Conservation (phyloP, 2,113 vertebrate genomes). For the Megaceryle maxima region DNA sequence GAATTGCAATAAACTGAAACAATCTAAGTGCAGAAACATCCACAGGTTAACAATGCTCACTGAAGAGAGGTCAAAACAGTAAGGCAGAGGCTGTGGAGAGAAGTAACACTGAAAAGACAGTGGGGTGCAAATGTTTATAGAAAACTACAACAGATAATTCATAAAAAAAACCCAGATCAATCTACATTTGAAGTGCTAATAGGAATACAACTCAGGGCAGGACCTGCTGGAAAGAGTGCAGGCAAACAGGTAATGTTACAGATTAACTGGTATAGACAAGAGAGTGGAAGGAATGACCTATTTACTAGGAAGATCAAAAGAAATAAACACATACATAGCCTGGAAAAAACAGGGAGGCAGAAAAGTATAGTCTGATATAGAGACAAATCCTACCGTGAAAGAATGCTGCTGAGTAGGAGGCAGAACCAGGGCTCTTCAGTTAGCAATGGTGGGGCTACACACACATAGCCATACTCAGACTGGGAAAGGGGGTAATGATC, state of each 20-base stretch:
- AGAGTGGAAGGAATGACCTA: conserved; percentile 13
- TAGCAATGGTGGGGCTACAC: background rate
- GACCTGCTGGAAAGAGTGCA: background rate
- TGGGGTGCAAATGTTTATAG: background rate
- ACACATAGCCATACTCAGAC: background rate
- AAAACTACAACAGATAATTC: conserved; percentile 7
- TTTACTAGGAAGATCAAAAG: conserved; percentile 47
- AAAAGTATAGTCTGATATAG: background rate
- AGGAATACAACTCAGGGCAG: background rate
- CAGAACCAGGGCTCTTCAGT: background rate
- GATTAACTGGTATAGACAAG: conserved; percentile 36
- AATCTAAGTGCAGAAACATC: conserved; percentile 4
- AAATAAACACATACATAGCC: background rate
- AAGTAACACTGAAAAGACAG: background rate
- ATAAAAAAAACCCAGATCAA: background rate
- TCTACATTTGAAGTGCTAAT: conserved; percentile 53
- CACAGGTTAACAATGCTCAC: background rate
- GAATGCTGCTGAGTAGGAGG: background rate
- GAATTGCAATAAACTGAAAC: conserved; percentile 27
- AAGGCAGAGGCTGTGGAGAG: background rate
- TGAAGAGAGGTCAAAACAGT: background rate
- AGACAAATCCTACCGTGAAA: background rate
- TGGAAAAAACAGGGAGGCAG: background rate
- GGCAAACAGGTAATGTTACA: conserved; percentile 16
- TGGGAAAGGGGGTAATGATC: background rate